Evolutionary conservation across 2,113 vertebrate species (phyloP), one percentile per base, ranked within the genome.

Genomic region (Pteropus alecto): DNA sequence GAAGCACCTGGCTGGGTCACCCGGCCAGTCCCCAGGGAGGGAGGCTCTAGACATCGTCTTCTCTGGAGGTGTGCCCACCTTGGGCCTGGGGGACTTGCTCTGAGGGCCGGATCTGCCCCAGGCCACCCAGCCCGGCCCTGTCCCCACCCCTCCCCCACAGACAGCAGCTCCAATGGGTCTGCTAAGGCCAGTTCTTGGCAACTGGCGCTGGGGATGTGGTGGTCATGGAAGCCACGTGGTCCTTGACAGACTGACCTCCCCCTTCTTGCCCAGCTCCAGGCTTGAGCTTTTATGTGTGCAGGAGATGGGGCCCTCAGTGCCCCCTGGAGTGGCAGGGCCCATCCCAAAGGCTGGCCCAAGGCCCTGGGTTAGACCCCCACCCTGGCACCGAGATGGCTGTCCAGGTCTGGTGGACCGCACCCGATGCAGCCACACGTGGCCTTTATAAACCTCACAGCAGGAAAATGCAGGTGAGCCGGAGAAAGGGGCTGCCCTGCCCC

Each of bases 1-100:
- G 95, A 93, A 94, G 93, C 76, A 46, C 43, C 82, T 78, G 78
- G 60, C 60, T 26, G 10, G 78, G 71, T 56, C 48, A 22, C 48
- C 35, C 7, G 2, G 77, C 77, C 21, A 2, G 22, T 30, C 58
- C 22, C 46, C 12, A 0, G n/a, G 67, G 81, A 41, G 21, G 60
- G 33, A 33, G 65, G 73, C 84, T 22, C 38, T 43, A 46, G 74
- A 73, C 8, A 0, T 6, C 0, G 24, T 61, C 67, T 48, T 70
- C 58, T 38, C 38, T 35, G 30, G 76, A 65, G 26, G 54, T 9
- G 6, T 38, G n/a, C 65, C 16, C 43, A 1, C 5, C 1, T n/a
- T 1, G 21, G 78, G 41, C 61, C 28, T 26, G 6, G 12, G 89
- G 63, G 30, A 7, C 38, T 16, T 14, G 6, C 30, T 84, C n/a